phyloP scores from a whole-genome alignment of 1,140 invertebrate species.

The Brachionus plicatilis region DNA sequence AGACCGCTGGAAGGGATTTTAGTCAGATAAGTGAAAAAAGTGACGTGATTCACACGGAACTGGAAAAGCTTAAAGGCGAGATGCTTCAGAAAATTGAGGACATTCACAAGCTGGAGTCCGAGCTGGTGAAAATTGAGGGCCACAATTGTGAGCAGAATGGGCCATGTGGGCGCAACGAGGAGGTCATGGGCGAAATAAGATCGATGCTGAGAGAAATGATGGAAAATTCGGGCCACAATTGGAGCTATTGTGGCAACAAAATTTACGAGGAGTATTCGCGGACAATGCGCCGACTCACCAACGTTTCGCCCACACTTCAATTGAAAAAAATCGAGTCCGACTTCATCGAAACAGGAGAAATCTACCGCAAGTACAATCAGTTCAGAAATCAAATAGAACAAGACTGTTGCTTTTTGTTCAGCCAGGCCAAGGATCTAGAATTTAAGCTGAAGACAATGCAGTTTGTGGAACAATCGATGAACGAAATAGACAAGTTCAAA shows the following conservation, averaged over 20 bases:
- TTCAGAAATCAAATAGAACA: slow-evolving; percentile 20
- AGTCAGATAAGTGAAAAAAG: not conserved
- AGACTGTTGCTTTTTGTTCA: slow-evolving; percentile 4
- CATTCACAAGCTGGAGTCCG: slow-evolving; percentile 21
- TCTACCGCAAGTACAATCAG: slow-evolving; percentile 5
- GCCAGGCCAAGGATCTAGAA: not conserved
- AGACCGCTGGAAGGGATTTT: not conserved
- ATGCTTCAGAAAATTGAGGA: slow-evolving; percentile 40
- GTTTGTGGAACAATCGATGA: not conserved
- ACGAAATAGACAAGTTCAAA: slow-evolving; percentile 37
- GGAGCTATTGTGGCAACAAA: not conserved
- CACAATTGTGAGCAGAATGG: not conserved
- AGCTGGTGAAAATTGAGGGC: slow-evolving; percentile 21
- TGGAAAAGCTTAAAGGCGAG: slow-evolving; percentile 13
- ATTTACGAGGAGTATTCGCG: slow-evolving; percentile 27
- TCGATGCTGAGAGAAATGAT: slow-evolving; percentile 33
- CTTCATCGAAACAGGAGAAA: slow-evolving; percentile 10
- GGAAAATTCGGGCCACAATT: not conserved
- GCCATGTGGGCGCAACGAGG: not conserved
- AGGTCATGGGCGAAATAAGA: not conserved
- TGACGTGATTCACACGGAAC: slow-evolving; percentile 1
- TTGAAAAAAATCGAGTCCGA: slow-evolving; percentile 15
- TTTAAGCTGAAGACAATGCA: not conserved
- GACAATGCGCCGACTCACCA: not conserved
- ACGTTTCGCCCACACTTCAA: not conserved